phyloP scores from a whole-genome alignment of 2,888 invertebrate genomes.

The Odontocolon sp. region DNA sequence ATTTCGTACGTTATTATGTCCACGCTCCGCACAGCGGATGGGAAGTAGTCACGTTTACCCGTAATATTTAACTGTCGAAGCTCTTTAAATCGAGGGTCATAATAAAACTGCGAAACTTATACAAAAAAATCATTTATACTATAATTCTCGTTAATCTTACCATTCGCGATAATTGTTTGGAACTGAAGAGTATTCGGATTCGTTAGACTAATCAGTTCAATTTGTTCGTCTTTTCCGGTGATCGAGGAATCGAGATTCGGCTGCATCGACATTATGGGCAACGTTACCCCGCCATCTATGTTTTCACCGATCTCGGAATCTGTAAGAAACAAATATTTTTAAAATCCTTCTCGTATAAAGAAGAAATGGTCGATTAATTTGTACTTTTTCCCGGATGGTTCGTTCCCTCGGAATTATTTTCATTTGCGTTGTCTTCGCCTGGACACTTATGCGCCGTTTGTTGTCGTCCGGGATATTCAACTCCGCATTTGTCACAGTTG shows the following conservation, averaged over 20 bases:
- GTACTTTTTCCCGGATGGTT: conserved; percentile 52
- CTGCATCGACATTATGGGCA: conserved; percentile 35
- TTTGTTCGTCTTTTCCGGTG: conserved; percentile 37
- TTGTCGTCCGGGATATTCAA: conserved; percentile 49
- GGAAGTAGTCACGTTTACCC: no score
- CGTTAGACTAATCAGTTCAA: conserved; percentile 61
- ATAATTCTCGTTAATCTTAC: conserved; percentile 52
- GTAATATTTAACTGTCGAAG: no score
- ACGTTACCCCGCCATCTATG: background rate
- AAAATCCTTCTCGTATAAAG: no score
- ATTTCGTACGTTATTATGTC: no score
- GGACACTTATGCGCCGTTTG: conserved; percentile 29
- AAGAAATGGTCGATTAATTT: no score
- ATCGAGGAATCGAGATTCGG: conserved; percentile 13
- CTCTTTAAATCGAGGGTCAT: no score
- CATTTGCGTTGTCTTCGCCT: conserved; percentile 5
- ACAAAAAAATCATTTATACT: conserved; percentile 14
- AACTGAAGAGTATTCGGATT: conserved; percentile 63
- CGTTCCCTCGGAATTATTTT: background rate
- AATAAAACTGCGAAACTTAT: no score
- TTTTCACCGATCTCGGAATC: background rate
- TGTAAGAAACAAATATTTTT: no score
- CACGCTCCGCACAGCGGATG: no score
- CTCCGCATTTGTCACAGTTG: conserved; percentile 66
- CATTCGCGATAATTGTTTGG: conserved; percentile 61